A percentile compares a stretch with the other conserved stretches of the same genome.
These are phyloP conservation scores for Sebastes vulpes DNA, from an alignment of 2,797 vertebrate genomes.

Conservation along the genomic window DNA sequence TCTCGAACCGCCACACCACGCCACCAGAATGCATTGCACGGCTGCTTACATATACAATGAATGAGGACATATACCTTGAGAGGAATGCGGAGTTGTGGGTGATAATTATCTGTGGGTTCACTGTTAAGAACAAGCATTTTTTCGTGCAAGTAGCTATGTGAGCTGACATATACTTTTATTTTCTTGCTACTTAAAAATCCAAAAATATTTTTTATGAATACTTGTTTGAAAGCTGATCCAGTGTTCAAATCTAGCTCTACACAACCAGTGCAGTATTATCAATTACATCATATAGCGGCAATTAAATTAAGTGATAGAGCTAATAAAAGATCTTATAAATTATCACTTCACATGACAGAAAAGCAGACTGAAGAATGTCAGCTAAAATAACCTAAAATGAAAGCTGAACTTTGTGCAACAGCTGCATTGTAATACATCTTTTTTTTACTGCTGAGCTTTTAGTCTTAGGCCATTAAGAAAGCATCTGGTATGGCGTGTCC, in stretches of 20 bases:
- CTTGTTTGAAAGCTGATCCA: neutral
- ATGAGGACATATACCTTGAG: no score
- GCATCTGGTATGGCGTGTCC: conserved; percentile 49
- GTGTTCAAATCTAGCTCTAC: neutral
- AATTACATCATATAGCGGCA: neutral
- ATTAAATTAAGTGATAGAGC: neutral
- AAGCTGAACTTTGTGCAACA: conserved; percentile 20
- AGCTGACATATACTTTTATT: neutral
- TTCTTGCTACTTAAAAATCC: neutral
- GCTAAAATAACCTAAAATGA: neutral
- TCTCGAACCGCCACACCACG: no score
- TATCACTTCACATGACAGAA: neutral
- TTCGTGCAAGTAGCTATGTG: neutral
- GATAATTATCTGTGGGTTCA: no score
- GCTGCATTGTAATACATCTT: conserved; percentile 46
- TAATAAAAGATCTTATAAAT: neutral
- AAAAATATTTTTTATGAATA: neutral
- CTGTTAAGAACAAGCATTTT: neutral
- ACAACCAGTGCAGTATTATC: neutral
- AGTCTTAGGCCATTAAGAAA: conserved; percentile 57
- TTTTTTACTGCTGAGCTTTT: conserved; percentile 56
- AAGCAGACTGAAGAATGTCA: conserved; percentile 3
- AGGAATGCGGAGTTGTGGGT: no score
- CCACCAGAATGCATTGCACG: no score
- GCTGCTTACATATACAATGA: no score